Conservation (phyloP, 2,113 vertebrate genomes). For the Herpailurus yagouaroundi region DNA sequence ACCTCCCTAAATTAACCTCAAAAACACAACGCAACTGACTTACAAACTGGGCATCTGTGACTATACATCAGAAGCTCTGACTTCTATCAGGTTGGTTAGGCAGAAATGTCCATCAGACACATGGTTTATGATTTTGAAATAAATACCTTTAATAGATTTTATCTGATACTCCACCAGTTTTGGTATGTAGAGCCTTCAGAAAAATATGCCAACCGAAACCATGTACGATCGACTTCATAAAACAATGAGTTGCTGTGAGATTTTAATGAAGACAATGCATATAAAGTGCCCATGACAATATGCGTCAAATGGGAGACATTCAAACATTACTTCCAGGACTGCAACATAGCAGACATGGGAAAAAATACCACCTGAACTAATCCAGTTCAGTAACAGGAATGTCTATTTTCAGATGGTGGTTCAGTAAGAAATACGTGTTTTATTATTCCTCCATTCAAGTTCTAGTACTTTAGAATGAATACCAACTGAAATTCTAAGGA, state of each 20-base stretch:
- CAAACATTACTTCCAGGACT: background rate
- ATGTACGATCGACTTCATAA: constrained; percentile 7
- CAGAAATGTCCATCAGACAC: background rate
- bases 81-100: background rate
- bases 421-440: constrained; percentile 17
- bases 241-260: background rate
- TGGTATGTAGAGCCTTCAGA: background rate
- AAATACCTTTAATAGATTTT: background rate
- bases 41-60: constrained; percentile 32
- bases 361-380: background rate
- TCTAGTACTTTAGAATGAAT: constrained; percentile 31
- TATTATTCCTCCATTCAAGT: constrained; percentile 15
- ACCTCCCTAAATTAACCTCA: constrained; percentile 2
- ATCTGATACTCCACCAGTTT: background rate
- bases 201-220: constrained; percentile 17
- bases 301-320: background rate
- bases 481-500: constrained; percentile 48
- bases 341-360: background rate
- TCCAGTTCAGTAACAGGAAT: background rate
- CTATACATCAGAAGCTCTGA: background rate
- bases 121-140: constrained; percentile 12
- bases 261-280: constrained; percentile 13
- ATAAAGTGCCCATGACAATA: background rate
- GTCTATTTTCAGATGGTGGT: constrained; percentile 22
- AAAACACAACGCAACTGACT: constrained; percentile 20